Conservation (phyloP, 1,140 invertebrate species). For the Neodiprion pinetum region DNA sequence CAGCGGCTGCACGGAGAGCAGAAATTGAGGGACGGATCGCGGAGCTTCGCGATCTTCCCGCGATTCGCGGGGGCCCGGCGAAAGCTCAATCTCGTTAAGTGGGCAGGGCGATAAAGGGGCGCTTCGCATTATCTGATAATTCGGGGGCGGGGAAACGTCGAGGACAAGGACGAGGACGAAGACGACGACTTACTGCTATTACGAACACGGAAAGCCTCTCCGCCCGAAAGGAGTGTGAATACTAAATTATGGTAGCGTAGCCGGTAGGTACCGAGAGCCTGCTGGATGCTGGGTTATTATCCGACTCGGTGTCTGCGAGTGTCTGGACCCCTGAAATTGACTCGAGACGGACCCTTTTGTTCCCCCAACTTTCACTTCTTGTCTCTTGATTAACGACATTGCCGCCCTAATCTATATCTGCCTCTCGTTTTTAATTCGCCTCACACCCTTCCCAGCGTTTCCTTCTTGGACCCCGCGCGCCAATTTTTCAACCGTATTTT, state of each 20-base stretch:
- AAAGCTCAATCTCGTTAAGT: neutral
- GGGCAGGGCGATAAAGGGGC: neutral
- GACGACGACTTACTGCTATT: slow-evolving; percentile 2
- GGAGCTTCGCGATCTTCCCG: too few species aligned
- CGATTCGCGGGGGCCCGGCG: neutral
- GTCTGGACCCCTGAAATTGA: neutral
- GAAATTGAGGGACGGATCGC: too few species aligned
- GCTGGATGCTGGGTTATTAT: slow-evolving; percentile 1
- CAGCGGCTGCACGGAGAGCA: too few species aligned
- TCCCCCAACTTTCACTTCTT: neutral
- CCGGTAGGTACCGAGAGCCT: neutral
- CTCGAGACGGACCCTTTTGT: neutral
- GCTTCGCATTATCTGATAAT: slow-evolving; percentile 3
- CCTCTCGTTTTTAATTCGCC: neutral
- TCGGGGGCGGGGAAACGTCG: neutral
- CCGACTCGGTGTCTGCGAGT: neutral
- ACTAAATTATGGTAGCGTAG: neutral
- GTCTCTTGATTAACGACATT: neutral
- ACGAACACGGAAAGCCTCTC: slow-evolving; percentile 6
- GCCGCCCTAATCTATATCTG: neutral
- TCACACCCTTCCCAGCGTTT: neutral
- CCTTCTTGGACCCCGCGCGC: too few species aligned
- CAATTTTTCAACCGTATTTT: too few species aligned
- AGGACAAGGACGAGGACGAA: neutral
- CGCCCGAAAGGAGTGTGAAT: slow-evolving; percentile 3